These are phyloP conservation scores for Mormoops blainvillei DNA, from an alignment of 2,113 vertebrate genomes.

Conservation along the genomic window DNA sequence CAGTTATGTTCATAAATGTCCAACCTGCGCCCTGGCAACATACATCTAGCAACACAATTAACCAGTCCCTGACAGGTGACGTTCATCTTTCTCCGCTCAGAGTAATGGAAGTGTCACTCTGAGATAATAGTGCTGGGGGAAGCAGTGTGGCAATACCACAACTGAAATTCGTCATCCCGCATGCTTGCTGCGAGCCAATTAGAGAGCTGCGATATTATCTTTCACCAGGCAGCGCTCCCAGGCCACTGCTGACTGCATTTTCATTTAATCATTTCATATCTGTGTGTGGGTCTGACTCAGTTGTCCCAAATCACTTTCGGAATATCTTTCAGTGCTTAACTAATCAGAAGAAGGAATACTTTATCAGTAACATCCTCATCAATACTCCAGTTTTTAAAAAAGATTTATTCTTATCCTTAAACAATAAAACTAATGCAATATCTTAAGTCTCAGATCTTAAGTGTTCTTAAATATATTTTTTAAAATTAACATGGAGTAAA, in stretches of 20 bases:
- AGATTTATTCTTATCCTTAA: neutral
- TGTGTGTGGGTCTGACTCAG: conserved; percentile 62
- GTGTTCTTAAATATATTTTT: neutral
- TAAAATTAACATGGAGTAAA: neutral
- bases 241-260: conserved; percentile 71
- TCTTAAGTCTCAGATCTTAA: conserved; percentile 13
- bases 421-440: neutral
- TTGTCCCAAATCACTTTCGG: conserved; percentile 47
- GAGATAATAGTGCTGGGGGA: conserved; percentile 91
- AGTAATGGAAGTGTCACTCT: conserved; percentile 95
- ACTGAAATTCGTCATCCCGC: conserved; percentile 84
- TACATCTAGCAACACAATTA: conserved; percentile 97
- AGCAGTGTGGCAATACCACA: conserved; percentile 81
- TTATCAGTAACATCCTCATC: neutral
- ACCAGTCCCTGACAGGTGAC: conserved; percentile 91
- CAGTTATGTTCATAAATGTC: conserved; percentile 91
- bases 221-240: conserved; percentile 69
- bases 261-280: conserved; percentile 78
- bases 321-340: conserved; percentile 33
- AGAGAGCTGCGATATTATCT: conserved; percentile 80
- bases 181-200: conserved; percentile 83
- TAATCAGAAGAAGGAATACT: conserved; percentile 46
- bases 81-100: conserved; percentile 93
- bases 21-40: conserved; percentile 86
- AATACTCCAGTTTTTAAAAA: neutral